These are phyloP conservation scores for Myotis davidii DNA, from an alignment of 2,113 vertebrate genomes.

Conservation along the genomic window DNA sequence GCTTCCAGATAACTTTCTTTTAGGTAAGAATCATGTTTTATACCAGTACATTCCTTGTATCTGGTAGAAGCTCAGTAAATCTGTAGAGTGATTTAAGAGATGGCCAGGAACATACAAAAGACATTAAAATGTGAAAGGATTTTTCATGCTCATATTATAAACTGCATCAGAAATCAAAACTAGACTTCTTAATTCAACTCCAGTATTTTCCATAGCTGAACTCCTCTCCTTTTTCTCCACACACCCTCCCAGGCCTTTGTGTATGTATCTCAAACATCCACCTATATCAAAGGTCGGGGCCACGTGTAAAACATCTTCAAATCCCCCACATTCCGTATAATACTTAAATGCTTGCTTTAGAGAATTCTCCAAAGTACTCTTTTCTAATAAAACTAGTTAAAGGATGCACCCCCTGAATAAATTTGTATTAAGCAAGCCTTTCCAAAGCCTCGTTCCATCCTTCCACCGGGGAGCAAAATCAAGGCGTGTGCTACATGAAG, in stretches of 20 bases:
- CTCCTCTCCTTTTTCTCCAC: background rate
- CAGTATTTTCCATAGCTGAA: slow-evolving; percentile 45
- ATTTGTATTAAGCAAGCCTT: slow-evolving; percentile 39
- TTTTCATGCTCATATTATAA: slow-evolving; percentile 25
- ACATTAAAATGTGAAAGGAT: slow-evolving; percentile 11
- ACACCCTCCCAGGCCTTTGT: background rate
- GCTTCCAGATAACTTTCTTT: slow-evolving; percentile 30
- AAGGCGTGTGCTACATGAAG: background rate
- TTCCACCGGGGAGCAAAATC: background rate
- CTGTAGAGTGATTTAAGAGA: background rate
- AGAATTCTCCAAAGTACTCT: slow-evolving; percentile 53
- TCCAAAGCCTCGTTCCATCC: background rate
- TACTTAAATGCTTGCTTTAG: background rate
- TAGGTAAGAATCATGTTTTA: slow-evolving; percentile 5
- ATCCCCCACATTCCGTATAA: background rate
- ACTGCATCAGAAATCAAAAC: slow-evolving; percentile 30
- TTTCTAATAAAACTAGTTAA: slow-evolving; percentile 50
- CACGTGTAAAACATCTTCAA: slow-evolving; percentile 21
- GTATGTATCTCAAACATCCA: background rate
- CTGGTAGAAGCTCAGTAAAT: background rate
- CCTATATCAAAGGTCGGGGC: slow-evolving; percentile 8
- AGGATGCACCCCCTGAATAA: background rate
- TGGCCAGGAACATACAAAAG: background rate
- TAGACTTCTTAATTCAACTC: background rate
- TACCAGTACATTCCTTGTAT: background rate